These are phyloP conservation scores for Loriculus beryllinus DNA, from an alignment of 2,797 vertebrate species.

Conservation along the genomic window DNA sequence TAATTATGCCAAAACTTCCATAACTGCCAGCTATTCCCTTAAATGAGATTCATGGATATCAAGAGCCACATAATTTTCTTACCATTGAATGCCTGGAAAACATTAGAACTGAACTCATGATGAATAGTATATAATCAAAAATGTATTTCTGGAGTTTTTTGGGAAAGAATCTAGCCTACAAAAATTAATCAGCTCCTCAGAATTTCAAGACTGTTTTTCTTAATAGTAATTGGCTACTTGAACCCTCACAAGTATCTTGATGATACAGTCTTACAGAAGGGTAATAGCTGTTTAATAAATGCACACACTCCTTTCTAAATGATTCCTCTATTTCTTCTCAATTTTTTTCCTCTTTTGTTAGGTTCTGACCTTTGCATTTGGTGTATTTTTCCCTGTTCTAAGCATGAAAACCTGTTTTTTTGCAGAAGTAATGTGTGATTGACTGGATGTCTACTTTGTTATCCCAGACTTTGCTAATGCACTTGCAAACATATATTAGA, in stretches of 20 bases:
- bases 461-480: not conserved
- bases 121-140: not conserved
- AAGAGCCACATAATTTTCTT: not conserved
- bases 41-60: not conserved
- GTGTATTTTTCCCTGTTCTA: not conserved
- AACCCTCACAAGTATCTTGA: not conserved
- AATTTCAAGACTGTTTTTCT: not conserved
- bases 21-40: not conserved
- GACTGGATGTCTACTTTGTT: not conserved
- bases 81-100: not conserved
- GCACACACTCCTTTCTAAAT: not conserved
- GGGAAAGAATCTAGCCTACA: not conserved
- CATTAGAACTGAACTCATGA: not conserved
- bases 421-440: not conserved
- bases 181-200: not conserved
- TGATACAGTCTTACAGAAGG: not conserved
- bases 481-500: not conserved
- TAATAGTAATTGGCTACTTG: not conserved
- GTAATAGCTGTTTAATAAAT: not conserved
- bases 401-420: not conserved
- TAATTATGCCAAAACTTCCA: not conserved
- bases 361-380: not conserved
- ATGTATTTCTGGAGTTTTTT: not conserved
- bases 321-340: not conserved
- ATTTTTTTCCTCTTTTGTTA: not conserved